Evolutionary conservation across 1,140 invertebrate genomes (phyloP), one percentile per base, ranked within the genome.

Genomic region (Drosophila miranda): DNA sequence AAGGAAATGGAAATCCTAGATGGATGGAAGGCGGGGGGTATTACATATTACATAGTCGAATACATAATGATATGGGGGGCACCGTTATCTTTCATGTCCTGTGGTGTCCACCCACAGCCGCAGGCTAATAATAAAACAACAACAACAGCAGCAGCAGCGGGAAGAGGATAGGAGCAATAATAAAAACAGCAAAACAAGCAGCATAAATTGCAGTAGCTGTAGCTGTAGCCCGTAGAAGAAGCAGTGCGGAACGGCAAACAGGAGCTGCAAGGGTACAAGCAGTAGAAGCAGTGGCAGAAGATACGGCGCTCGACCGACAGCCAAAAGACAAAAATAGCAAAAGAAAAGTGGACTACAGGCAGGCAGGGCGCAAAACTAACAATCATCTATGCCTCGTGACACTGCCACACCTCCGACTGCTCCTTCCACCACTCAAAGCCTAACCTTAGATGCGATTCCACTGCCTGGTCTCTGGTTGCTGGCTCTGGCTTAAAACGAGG

Each of bases 401-500:
- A 19, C 13, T 41, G 19, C 28, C 6, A 51, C 61, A 28, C 21
- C 34, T n/a, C 28, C 44, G 41, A 26, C 28, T 28, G n/a, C 28
- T 44, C 13, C 21, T 30, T 51, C 28, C 51, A 16, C 28, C 51
- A 16, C 55, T 38, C 34, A 38, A 60, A 41, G 34, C 30, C 26
- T 42, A 52, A 44, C 66, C 38, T 66, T 60, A 46, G 49, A 58
- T 42, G n/a, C n/a, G 43, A 50, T 23, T 52, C 6, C 49, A 30
- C 43, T 59, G 75, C 51, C 44, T 43, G 56, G 23, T 26, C 4
- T 41, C 43, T 44, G 52, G 38, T 43, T 61, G n/a, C n/a, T n/a
- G n/a, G n/a, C n/a, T 50, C 41, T 68, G 63, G 48, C 61, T 75
- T 62, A 66, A 89, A 90, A 83, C 71, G 88, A 88, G 89, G 89